A percentile compares a stretch with the other conserved stretches of the same genome.
These are phyloP conservation scores for Drosophila paracracens DNA, from an alignment of 2,888 invertebrate genomes.

Conservation along the genomic window DNA sequence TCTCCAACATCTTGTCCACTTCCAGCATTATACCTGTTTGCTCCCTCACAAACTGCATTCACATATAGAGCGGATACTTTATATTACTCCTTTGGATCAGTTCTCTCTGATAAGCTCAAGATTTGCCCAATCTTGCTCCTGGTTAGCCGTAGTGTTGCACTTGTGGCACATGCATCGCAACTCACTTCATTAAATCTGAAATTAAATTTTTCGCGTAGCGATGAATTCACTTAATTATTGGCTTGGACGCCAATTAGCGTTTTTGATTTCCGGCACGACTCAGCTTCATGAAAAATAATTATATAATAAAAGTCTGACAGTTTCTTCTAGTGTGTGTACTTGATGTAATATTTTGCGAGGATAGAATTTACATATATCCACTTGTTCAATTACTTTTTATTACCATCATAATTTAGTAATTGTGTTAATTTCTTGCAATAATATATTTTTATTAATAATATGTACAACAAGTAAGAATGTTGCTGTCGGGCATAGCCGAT, in stretches of 20 bases:
- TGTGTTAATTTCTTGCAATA: no score
- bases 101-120: no score
- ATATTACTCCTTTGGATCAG: background rate
- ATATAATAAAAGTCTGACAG: conserved; percentile 30
- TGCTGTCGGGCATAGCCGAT: background rate
- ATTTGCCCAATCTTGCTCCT: background rate
- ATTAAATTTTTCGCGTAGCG: conserved; percentile 7
- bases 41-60: conserved; percentile 18
- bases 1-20: conserved; percentile 86
- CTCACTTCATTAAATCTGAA: conserved; percentile 16
- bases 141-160: conserved; percentile 10
- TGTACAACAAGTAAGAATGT: background rate
- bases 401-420: background rate
- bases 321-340: conserved; percentile 1
- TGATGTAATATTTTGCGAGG: background rate
- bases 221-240: conserved; percentile 40
- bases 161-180: conserved; percentile 9
- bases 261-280: conserved; percentile 20
- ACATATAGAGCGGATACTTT: background rate
- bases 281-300: conserved; percentile 20
- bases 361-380: background rate
- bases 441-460: background rate
- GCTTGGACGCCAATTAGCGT: conserved; percentile 39
- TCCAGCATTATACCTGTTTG: conserved; percentile 72
- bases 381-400: background rate